Base-by-base conservation (phyloP, 92 coral and sea anemone species). In the Parazoanthus atlanticus region DNA sequence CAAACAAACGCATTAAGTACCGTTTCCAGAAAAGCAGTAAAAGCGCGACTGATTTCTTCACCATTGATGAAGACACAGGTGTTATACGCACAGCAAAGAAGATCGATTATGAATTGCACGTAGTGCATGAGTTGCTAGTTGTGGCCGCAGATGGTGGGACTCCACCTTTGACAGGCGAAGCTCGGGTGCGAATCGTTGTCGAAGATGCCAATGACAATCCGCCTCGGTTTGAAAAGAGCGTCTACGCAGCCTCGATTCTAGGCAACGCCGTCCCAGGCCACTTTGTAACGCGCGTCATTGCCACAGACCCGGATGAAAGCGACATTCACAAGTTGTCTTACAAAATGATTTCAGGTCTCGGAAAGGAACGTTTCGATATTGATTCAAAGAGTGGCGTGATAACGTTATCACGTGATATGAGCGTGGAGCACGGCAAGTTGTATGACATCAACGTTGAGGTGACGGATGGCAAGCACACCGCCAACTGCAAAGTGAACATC, bases 191-290 rank as follows among this genome's bases (percentile, higher is more conserved):
- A 58, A 85, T 97, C 30, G 96, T 97, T 36, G 92, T 97, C 25
- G 92, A 87, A 75, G 99, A 97, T 73, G 95, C 94, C 9, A 97
- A 97, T 70, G 99, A 97, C 80, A 96, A 97, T 78, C 93, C 99
- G 23, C 99, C 99, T 10, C 85, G 80, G 58, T 97, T 97, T 86
- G 95, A 95, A 78, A 93, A 91, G 87, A 80, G 92, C 69, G 89
- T 90, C 82, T 97, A 97, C 90, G 96, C 94, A 41, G 93, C 98
- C 31, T 94, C 99, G 67, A 93, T 97, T 58, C 93, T 96, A 66
- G 98, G 95, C 49, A 93, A 89, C 79, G 98, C 97, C 61, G 98
- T 98, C 80, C 99, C 99, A 54, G 96, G 96, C 25, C 96, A 94
- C 91, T 97, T 97, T 82, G 96, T 97, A 76, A 97, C 98, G 82